Evolutionary conservation across 2,797 vertebrate species (phyloP), one percentile per base, ranked within the genome.

Genomic region (Phoebastria nigripes): DNA sequence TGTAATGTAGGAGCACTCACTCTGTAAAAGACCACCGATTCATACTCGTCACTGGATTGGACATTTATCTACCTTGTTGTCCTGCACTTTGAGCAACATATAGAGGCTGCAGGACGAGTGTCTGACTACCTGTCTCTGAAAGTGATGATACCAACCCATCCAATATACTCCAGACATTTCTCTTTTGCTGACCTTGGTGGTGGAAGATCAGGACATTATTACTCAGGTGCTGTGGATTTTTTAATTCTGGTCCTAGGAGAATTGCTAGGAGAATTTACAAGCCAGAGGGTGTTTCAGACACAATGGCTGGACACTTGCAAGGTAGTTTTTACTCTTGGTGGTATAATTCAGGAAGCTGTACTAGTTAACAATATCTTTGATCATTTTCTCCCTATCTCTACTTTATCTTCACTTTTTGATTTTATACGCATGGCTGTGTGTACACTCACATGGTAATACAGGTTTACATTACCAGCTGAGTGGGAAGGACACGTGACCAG

Each of bases 351-450:
- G 49, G 37, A 79, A 56, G 17, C 13, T 59, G 49, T 59, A 28
- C 18, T 79, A 8, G 14, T 47, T 71, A 56, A 4, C 0, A 0
- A 14, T 5, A 22, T 9, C 18, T 89, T 72, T 69, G 46, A 52
- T 58, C 0, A 26, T 85, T 87, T 94, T 61, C 10, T 72, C 25
- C 13, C 11, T 35, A 9, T 65, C 10, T 70, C 65, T 74, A 28
- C 44, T 66, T 74, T 63, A 33, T 33, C 39, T 81, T 87, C 12
- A 5, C 5, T 52, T 41, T 63, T 47, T 79, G 37, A 33, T 56
- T 69, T 65, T 76, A 55, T 4, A 3, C 21, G 8, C 9, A 7
- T 25, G 37, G 8, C 44, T 85, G 21, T 47, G 31, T 79, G 17
- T 26, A 25, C 14, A 9, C 8, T 44, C 20, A 16, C 12, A 5